Evolutionary conservation across 1,140 invertebrate genomes (phyloP), one percentile per base, ranked within the genome.

Genomic region (Plodia interpunctella): DNA sequence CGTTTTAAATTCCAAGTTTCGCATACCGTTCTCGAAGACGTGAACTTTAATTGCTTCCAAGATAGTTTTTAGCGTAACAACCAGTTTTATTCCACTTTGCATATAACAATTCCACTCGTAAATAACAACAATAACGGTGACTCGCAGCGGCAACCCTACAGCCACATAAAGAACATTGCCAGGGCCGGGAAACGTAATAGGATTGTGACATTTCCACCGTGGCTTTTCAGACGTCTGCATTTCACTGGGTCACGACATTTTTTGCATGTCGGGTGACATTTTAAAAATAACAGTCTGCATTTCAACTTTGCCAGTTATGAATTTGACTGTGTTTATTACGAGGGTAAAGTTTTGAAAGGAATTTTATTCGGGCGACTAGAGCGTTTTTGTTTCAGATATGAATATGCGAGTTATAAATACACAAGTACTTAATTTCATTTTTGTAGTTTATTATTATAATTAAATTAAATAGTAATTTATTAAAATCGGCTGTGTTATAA

Each of bases 171-270:
- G 38, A 44, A 15, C 13, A 44, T 11, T 15, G n/a, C 13, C 15
- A 1, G 13, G 3, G 38, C 10, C 38, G 15, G 38, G 38, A 44
- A 44, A n/a, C 15, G 8, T 17, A 44, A 44, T 44, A 44, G 38
- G 38, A 44, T 44, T 15, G 13, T 44, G 38, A 44, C 15, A 44
- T 44, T 44, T 44, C 38, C 38, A 44, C 13, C 1, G 5, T 15
- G 38, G 38, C 38, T 44, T 44, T 13, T 15, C 38, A 44, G 13
- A 44, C 38, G 15, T 44, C 38, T 44, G 15, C 38, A 44, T 44
- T 44, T 44, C 38, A 44, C 13, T 44, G 38, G 38, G 38, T 44
- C 38, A 44, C 38, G 38, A 44, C 15, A 44, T 44, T 44, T 44
- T 44, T 44, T 44, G 38, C 38, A 44, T 44, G 38, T 15, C 38